Evolutionary conservation across 2,113 vertebrate genomes (phyloP).

Genomic region (Lepus americanus): DNA sequence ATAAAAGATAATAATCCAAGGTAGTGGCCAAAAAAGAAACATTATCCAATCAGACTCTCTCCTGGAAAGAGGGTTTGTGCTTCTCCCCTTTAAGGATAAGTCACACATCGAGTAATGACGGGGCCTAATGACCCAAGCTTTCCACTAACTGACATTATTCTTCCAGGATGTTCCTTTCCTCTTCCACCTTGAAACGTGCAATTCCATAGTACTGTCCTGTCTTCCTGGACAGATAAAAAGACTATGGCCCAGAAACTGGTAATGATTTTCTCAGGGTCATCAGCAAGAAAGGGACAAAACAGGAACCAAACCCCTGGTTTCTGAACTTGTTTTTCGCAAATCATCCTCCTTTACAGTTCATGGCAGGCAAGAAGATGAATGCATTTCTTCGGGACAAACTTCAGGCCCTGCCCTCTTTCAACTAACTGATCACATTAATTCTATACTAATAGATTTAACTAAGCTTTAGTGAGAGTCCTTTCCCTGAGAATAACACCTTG

Average conservation of each 20-base stretch:
- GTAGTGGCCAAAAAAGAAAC: constrained; percentile 48
- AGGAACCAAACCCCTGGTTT: not conserved
- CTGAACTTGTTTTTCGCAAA: not conserved
- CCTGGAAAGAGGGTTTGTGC: not conserved
- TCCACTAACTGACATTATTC: not conserved
- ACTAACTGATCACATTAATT: not conserved
- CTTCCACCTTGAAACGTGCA: not conserved
- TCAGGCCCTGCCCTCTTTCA: not conserved
- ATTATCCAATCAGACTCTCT: not conserved
- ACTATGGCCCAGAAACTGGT: not conserved
- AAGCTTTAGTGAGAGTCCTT: not conserved
- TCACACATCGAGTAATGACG: not conserved
- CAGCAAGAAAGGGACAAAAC: not conserved
- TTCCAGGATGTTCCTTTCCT: not conserved
- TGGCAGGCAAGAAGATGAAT: not conserved
- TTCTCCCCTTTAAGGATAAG: not conserved
- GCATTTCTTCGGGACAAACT: not conserved
- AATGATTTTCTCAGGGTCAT: constrained; percentile 22
- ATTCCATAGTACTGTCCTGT: not conserved
- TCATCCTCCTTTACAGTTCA: not conserved
- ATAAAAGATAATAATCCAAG: constrained; percentile 9
- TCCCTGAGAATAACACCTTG: not conserved
- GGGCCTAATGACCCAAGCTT: not conserved
- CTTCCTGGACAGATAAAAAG: constrained; percentile 17
- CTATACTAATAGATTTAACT: not conserved